Base-by-base conservation (phyloP, 2,797 vertebrate genomes). In the Melanotaenia nigrans region DNA sequence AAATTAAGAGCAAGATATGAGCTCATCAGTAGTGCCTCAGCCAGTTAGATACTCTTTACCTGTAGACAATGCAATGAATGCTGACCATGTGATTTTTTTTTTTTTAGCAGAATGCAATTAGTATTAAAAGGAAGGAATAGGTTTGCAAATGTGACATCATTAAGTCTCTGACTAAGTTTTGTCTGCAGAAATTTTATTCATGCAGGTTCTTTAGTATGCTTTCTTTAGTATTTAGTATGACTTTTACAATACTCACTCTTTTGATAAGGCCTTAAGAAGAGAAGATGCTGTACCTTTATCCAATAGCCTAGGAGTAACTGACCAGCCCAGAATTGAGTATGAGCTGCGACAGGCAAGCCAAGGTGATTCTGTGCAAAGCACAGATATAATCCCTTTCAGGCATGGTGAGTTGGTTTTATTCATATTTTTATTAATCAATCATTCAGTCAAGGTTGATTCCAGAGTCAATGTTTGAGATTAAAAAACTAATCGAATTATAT, bases 231-330 rank as follows among this genome's bases (percentile, higher is more conserved):
- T 24, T 24, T 30, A 30, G 28, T 30, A 30, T 30, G 28, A 71
- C 2, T 65, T 65, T 68, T 47, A 66, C 8, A 22, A 12, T 70
- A 1, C 61, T 79, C 24, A 84, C 78, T 87, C 75, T 87, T 74
- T 74, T 73, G 79, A 81, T 36, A 72, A 97, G 94, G 53, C 70
- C 2, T 38, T 80, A 49, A 89, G 87, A 22, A 87, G 68, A 75
- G 90, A 92, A 53, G 82, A 82, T 71, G 92, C 89, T 14, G 87
- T 96, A 57, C 82, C 90, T 53, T 92, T 96, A 49, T 92, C 90
- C 38, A 96, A 96, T 77, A 96, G 92, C 70, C 71, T 96, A 71
- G 94, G 87, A 73, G 82, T 94, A 57, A 90, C 88, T 20, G 95
- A 96, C 51, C 87, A 87, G 62, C 91, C 90, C 57, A 93, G 94